Percentiles rank a stretch among this genome's conserved stretches.
These are phyloP conservation scores for Aplysia californica DNA, from an alignment of 1,140 invertebrate species.

Conservation along the genomic window DNA sequence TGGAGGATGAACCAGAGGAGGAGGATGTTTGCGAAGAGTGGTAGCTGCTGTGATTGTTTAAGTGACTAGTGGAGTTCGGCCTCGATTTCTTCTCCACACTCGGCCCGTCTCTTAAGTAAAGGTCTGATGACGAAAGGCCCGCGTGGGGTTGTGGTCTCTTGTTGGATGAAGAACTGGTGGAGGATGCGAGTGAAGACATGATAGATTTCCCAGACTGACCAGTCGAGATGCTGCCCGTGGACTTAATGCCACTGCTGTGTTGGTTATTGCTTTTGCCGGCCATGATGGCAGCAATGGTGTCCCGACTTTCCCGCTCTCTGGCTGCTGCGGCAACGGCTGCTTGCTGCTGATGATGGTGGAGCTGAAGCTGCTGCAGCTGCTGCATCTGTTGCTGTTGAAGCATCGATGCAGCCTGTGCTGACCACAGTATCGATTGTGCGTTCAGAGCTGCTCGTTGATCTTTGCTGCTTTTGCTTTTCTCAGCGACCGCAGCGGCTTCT, in stretches of 20 bases:
- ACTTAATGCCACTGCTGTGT: not conserved
- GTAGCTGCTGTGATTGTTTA: conserved; percentile 8
- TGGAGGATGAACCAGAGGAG: not conserved
- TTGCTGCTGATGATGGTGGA: conserved; percentile 28
- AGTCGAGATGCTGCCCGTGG: conserved; percentile 30
- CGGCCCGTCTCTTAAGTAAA: conserved; percentile 18
- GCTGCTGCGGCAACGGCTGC: conserved; percentile 16
- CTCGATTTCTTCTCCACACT: conserved; percentile 19
- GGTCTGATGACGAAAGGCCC: conserved; percentile 5
- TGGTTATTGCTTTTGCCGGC: conserved; percentile 23
- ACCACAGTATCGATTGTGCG: conserved; percentile 18
- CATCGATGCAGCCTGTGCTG: conserved; percentile 23
- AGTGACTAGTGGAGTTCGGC: conserved; percentile 16
- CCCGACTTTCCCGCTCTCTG: conserved; percentile 18
- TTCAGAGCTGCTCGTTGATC: conserved; percentile 25
- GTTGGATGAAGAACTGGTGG: conserved; percentile 8
- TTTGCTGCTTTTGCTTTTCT: conserved; percentile 23
- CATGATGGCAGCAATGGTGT: conserved; percentile 29
- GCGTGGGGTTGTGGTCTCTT: conserved; percentile 13
- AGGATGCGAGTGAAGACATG: conserved; percentile 2
- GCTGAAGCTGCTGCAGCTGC: conserved; percentile 27
- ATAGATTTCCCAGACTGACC: conserved; percentile 26
- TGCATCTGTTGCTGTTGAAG: conserved; percentile 30
- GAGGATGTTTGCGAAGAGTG: not conserved
- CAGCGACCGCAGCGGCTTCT: conserved; percentile 22